Conservation (phyloP, 64 coral and sea anemone species). For the Montipora cactus region DNA sequence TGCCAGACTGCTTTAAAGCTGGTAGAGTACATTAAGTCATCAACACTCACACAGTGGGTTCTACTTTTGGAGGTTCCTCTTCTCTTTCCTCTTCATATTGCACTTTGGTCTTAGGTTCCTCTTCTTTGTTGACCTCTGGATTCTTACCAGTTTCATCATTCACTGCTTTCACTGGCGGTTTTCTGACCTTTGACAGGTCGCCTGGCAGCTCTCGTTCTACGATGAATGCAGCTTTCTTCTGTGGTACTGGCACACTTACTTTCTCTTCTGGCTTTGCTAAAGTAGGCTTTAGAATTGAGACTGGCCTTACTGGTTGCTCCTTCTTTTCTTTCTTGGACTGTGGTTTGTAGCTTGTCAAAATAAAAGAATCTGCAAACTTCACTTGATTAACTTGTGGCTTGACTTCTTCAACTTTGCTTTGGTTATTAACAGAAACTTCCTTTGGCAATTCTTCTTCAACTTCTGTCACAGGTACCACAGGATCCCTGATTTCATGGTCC, state of each 20-base stretch:
- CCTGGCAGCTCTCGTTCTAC: conserved; percentile 33
- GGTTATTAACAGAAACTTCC: not conserved
- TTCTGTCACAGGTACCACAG: not conserved
- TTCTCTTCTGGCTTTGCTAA: not conserved
- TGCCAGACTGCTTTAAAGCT: not conserved
- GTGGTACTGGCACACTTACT: not conserved
- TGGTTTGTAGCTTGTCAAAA: conserved; percentile 68
- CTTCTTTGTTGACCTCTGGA: not conserved
- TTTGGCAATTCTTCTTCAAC: not conserved
- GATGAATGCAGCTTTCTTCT: not conserved
- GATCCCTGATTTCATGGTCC: not conserved
- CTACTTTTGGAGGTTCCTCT: conserved; percentile 25
- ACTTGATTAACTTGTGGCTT: conserved; percentile 35
- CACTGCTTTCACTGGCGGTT: not conserved
- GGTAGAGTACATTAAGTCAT: not conserved
- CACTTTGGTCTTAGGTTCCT: conserved; percentile 17
- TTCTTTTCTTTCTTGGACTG: conserved; percentile 29
- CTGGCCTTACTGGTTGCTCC: conserved; percentile 35
- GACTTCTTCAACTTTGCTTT: not conserved
- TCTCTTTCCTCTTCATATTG: conserved; percentile 19
- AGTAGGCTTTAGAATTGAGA: conserved; percentile 36
- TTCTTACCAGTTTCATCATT: not conserved
- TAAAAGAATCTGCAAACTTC: conserved; percentile 70
- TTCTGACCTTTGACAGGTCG: not conserved
- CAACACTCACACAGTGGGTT: conserved; percentile 30